Conservation (phyloP, 2,888 invertebrate species). For the Ormyrus pomaceus region DNA sequence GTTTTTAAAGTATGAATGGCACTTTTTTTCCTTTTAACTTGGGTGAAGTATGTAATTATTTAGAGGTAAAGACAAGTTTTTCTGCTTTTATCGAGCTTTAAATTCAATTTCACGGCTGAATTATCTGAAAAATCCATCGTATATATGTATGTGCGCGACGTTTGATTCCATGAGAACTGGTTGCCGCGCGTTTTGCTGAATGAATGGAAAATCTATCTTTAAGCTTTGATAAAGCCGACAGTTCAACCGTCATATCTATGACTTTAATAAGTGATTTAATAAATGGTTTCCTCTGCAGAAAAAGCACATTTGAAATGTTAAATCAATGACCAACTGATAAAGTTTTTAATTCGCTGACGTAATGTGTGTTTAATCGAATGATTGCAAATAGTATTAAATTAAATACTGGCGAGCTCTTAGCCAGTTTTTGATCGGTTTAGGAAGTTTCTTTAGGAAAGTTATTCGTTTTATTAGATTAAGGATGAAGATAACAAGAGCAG, state of each 20-base stretch:
- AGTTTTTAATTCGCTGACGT: too few relatives aligned
- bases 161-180: neutral
- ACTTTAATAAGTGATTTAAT: neutral
- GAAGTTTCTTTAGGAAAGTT: too few relatives aligned
- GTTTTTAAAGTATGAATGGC: slow-evolving; percentile 31
- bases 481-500: too few relatives aligned
- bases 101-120: slow-evolving; percentile 24
- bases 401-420: too few relatives aligned
- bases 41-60: slow-evolving; percentile 19
- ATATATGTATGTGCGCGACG: neutral
- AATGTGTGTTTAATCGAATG: too few relatives aligned
- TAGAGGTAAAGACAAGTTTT: slow-evolving; percentile 14
- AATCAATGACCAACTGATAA: too few relatives aligned
- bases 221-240: slow-evolving; percentile 1
- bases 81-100: slow-evolving; percentile 18
- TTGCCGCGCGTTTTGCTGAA: neutral
- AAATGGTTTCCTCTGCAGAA: too few relatives aligned
- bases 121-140: neutral
- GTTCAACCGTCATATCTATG: neutral
- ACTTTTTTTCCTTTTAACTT: slow-evolving; percentile 10
- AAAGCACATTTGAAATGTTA: too few relatives aligned
- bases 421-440: too few relatives aligned
- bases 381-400: too few relatives aligned
- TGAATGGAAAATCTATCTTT: neutral
- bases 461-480: too few relatives aligned